Percentiles rank a stretch among this genome's conserved stretches.
Evolutionary conservation across 2,888 invertebrate species (phyloP).

Genomic region (Theretra japonica): DNA sequence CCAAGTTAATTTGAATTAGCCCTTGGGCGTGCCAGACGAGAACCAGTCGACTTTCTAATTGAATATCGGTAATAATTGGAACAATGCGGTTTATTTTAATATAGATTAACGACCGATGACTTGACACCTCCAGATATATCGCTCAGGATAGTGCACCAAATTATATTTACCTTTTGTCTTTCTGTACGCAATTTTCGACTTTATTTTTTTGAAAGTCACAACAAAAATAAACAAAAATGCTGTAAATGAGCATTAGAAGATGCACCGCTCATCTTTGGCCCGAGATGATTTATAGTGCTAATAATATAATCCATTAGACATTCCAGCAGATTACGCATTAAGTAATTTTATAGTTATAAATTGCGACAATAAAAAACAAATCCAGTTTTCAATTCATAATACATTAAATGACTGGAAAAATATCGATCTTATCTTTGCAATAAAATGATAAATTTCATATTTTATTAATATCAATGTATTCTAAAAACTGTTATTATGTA

Average conservation of each 20-base stretch:
- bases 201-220: slow-evolving; percentile 4
- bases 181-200: slow-evolving; percentile 27
- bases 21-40: slow-evolving; percentile 10
- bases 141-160: slow-evolving; percentile 30
- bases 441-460: too few relatives aligned
- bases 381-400: background rate
- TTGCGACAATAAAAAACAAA: background rate
- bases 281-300: background rate
- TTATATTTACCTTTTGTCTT: background rate
- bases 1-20: slow-evolving; percentile 19
- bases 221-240: background rate
- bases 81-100: slow-evolving; percentile 82
- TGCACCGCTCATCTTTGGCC: background rate
- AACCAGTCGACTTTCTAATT: slow-evolving; percentile 41
- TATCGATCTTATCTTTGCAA: too few relatives aligned
- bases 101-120: slow-evolving; percentile 82
- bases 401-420: background rate
- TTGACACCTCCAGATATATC: slow-evolving; percentile 70
- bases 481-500: too few relatives aligned
- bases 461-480: too few relatives aligned
- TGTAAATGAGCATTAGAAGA: background rate
- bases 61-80: slow-evolving; percentile 72
- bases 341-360: background rate
- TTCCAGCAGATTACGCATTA: background rate
- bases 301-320: background rate